phyloP scores from a whole-genome alignment of 2,797 vertebrate species.

The Galagoides demidoff region DNA sequence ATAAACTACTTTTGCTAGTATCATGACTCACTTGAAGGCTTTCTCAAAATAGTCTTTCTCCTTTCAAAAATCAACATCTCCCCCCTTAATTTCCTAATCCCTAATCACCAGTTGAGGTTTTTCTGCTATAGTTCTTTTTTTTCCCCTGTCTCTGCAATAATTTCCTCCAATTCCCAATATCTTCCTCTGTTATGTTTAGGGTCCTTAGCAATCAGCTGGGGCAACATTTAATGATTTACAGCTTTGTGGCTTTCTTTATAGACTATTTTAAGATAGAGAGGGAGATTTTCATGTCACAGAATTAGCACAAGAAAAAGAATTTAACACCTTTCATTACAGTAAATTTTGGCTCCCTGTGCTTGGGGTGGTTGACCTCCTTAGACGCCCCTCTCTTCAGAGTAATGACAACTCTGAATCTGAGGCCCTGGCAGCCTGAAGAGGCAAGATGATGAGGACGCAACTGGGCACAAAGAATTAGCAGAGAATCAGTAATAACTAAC shows the following conservation, averaged over 20 bases:
- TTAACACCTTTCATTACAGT: conserved; percentile 4
- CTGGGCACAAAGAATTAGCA: background rate
- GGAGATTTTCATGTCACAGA: conserved; percentile 59
- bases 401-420: background rate
- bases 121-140: background rate
- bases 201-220: conserved; percentile 36
- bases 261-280: conserved; percentile 60
- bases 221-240: conserved; percentile 62
- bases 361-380: background rate
- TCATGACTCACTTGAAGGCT: background rate
- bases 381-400: background rate
- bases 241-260: conserved; percentile 43
- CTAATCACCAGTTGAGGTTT: conserved; percentile 18
- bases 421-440: background rate
- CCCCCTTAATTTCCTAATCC: background rate
- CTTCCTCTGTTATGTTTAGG: conserved; percentile 23
- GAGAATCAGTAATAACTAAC: background rate
- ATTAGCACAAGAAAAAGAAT: conserved; percentile 44
- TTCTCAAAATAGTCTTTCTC: conserved; percentile 28
- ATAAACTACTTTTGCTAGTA: background rate
- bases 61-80: background rate
- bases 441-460: background rate
- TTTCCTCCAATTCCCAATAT: conserved; percentile 45
- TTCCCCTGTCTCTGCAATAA: conserved; percentile 44
- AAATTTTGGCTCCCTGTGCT: background rate